Conservation (phyloP, 2,113 vertebrate genomes). For the Thinocorus orbignyianus region DNA sequence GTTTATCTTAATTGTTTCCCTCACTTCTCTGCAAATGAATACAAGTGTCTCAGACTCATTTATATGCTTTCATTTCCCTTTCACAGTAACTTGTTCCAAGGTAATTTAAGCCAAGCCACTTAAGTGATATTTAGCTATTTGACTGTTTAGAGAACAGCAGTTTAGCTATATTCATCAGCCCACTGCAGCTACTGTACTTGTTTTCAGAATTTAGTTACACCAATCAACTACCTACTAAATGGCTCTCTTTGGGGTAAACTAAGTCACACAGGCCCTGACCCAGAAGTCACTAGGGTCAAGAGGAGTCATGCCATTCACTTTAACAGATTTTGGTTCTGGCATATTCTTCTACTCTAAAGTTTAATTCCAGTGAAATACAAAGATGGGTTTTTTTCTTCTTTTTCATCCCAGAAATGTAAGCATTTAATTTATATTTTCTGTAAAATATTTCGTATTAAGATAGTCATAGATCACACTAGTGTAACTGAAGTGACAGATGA, state of each 20-base stretch:
- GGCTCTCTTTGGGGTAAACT: not conserved
- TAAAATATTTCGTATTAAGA: not conserved
- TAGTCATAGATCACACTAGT: not conserved
- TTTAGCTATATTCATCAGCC: conserved; percentile 42
- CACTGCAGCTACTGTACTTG: conserved; percentile 21
- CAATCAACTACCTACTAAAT: not conserved
- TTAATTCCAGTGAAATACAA: not conserved
- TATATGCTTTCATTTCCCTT: conserved; percentile 65
- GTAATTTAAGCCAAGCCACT: conserved; percentile 63
- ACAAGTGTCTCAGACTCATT: conserved; percentile 65
- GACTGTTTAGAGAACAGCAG: conserved; percentile 58
- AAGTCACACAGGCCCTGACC: not conserved
- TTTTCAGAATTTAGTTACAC: conserved; percentile 13
- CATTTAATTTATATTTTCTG: not conserved
- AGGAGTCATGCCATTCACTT: not conserved
- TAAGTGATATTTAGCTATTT: conserved; percentile 65
- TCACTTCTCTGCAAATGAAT: conserved; percentile 56
- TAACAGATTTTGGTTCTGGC: not conserved
- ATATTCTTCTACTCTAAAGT: not conserved
- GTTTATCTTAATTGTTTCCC: conserved; percentile 69
- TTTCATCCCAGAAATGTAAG: not conserved
- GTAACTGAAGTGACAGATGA: not conserved
- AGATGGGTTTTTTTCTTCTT: not conserved
- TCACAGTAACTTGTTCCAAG: conserved; percentile 65
- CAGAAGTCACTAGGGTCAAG: not conserved